Conservation (phyloP, 1,140 invertebrate species). For the Helicoverpa zea region DNA sequence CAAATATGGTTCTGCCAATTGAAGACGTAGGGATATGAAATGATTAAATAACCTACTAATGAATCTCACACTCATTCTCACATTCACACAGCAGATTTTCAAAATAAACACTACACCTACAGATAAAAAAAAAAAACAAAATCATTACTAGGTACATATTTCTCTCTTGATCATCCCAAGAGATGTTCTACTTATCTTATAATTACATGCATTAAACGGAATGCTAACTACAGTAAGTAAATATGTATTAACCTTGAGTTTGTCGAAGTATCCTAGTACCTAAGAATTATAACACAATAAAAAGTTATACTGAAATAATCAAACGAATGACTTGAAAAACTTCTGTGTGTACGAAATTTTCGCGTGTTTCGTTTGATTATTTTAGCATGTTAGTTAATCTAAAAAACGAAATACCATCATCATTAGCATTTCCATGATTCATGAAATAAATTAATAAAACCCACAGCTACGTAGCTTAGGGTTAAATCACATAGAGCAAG, state of each 20-base stretch:
- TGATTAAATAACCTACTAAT: slow-evolving; percentile 24
- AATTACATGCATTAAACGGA: background rate
- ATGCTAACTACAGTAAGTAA: background rate
- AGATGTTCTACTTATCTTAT: background rate
- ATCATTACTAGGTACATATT: background rate
- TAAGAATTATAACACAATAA: too few relatives aligned
- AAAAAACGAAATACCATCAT: too few relatives aligned
- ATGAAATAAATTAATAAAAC: too few relatives aligned
- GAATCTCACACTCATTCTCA: background rate
- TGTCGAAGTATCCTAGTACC: too few relatives aligned
- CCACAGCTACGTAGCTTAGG: too few relatives aligned
- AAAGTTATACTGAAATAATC: too few relatives aligned
- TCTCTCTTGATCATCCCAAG: background rate
- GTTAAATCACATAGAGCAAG: too few relatives aligned
- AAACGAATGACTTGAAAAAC: too few relatives aligned
- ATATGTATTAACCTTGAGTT: background rate
- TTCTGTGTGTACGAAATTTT: too few relatives aligned
- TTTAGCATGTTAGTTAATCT: too few relatives aligned
- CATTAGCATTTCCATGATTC: too few relatives aligned
- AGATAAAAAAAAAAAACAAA: background rate
- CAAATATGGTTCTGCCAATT: slow-evolving; percentile 11
- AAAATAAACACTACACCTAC: background rate
- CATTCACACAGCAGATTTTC: background rate
- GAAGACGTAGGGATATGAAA: background rate
- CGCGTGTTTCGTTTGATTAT: too few relatives aligned